Evolutionary conservation across 2,797 vertebrate genomes (phyloP).

Genomic region (Danio kyathit): DNA sequence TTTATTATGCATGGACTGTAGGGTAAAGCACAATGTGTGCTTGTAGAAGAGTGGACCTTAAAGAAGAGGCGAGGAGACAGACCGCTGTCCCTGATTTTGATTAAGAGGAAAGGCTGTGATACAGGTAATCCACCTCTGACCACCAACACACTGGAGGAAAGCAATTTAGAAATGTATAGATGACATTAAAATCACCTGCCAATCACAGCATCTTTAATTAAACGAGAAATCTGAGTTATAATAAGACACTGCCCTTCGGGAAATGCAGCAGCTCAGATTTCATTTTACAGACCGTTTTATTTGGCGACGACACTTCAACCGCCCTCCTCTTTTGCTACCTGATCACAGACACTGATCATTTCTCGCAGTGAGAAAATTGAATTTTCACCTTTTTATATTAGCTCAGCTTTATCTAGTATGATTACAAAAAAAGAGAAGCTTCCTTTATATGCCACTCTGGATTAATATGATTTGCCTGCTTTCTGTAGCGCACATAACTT

Average conservation of each 20-base stretch:
- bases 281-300: slow-evolving; percentile 67
- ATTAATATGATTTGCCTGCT: slow-evolving; percentile 53
- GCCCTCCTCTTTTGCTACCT: slow-evolving; percentile 57
- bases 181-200: slow-evolving; percentile 66
- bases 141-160: slow-evolving; percentile 43
- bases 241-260: slow-evolving; percentile 61
- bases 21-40: slow-evolving; percentile 1
- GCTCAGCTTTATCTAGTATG: slow-evolving; percentile 60
- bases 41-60: slow-evolving; percentile 13
- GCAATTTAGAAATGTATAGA: slow-evolving; percentile 62
- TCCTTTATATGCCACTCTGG: slow-evolving; percentile 56
- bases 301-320: slow-evolving; percentile 66
- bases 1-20: slow-evolving; percentile 35
- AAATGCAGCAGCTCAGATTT: slow-evolving; percentile 65
- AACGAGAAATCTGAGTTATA: slow-evolving; percentile 63
- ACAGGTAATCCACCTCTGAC: slow-evolving; percentile 52
- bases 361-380: slow-evolving; percentile 65
- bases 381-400: slow-evolving; percentile 65
- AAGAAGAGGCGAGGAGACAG: slow-evolving; percentile 16
- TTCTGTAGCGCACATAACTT: slow-evolving; percentile 51
- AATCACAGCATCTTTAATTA: slow-evolving; percentile 74
- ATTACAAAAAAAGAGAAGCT: slow-evolving; percentile 57
- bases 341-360: slow-evolving; percentile 70
- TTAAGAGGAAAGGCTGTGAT: slow-evolving; percentile 28
- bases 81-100: slow-evolving; percentile 34